These are phyloP conservation scores for Proterorhinus semilunaris DNA, from an alignment of 2,113 vertebrate species.

Conservation along the genomic window DNA sequence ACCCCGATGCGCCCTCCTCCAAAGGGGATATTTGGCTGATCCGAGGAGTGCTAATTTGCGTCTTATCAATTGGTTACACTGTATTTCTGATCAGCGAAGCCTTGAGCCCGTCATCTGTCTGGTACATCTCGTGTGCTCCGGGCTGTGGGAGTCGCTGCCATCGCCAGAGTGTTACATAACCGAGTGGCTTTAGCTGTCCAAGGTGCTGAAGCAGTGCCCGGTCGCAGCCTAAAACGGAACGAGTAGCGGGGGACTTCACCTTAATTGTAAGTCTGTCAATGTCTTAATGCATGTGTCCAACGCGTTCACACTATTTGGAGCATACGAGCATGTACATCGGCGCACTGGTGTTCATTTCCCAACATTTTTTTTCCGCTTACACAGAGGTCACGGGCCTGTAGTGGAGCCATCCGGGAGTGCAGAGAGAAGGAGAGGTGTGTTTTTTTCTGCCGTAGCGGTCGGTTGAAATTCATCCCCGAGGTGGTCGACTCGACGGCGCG, in stretches of 20 bases:
- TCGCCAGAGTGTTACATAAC: slow-evolving; percentile 68
- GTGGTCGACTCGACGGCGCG: slow-evolving; percentile 60
- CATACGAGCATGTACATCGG: slow-evolving; percentile 11
- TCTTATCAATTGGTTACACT: slow-evolving; percentile 14
- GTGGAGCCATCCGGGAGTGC: slow-evolving; percentile 28
- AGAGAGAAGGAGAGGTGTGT: slow-evolving; percentile 5
- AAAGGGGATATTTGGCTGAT: slow-evolving; percentile 40
- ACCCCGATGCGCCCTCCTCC: slow-evolving; percentile 31
- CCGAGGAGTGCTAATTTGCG: slow-evolving; percentile 42
- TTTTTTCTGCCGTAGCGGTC: not conserved
- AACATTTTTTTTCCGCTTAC: slow-evolving; percentile 39
- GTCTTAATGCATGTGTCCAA: slow-evolving; percentile 31
- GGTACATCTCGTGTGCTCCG: slow-evolving; percentile 9
- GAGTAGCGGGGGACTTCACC: slow-evolving; percentile 45
- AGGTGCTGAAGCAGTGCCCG: slow-evolving; percentile 64
- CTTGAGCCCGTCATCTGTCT: slow-evolving; percentile 22
- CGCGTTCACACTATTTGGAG: slow-evolving; percentile 32
- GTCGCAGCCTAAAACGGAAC: slow-evolving; percentile 46
- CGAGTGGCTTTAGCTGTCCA: slow-evolving; percentile 69
- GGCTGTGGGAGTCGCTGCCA: slow-evolving; percentile 37
- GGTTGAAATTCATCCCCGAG: slow-evolving; percentile 45
- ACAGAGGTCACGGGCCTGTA: slow-evolving; percentile 68
- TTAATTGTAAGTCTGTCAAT: slow-evolving; percentile 62
- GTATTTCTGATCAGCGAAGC: slow-evolving; percentile 9
- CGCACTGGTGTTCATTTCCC: slow-evolving; percentile 15